Evolutionary conservation across 2,797 vertebrate species (phyloP).

Genomic region (Pseudopleuronectes americanus): DNA sequence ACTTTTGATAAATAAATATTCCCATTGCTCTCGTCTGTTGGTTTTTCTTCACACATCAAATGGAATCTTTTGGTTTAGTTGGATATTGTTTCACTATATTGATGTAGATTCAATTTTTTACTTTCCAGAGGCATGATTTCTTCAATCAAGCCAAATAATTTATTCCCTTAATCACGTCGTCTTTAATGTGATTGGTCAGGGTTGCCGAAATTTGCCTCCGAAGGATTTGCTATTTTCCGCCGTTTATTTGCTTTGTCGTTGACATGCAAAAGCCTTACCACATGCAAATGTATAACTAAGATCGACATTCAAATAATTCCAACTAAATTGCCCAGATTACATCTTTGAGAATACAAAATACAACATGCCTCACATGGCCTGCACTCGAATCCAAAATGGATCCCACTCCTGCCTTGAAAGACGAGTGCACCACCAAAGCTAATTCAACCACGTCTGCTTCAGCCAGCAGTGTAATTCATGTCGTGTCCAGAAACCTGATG

Average conservation of each 20-base stretch:
- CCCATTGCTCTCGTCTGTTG: slow-evolving; percentile 21
- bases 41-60: slow-evolving; percentile 31
- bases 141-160: no score
- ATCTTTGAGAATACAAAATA: neutral
- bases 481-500: slow-evolving; percentile 46
- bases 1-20: neutral
- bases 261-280: no score
- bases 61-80: slow-evolving; percentile 39
- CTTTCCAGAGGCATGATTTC: no score
- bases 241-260: no score
- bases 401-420: slow-evolving; percentile 22
- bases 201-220: no score
- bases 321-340: neutral
- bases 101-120: no score
- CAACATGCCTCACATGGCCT: slow-evolving; percentile 17
- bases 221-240: no score
- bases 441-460: slow-evolving; percentile 41
- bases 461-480: slow-evolving; percentile 43
- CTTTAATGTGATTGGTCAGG: no score
- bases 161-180: no score
- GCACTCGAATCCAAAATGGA: slow-evolving; percentile 19
- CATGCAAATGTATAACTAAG: neutral
- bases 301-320: neutral
- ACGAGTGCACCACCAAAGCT: slow-evolving; percentile 39
- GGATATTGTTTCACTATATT: slow-evolving; percentile 31